Percentiles rank a stretch among this genome's conserved stretches.
These are phyloP conservation scores for Cavia aperea DNA, from an alignment of 2,113 vertebrate genomes.

Conservation along the genomic window DNA sequence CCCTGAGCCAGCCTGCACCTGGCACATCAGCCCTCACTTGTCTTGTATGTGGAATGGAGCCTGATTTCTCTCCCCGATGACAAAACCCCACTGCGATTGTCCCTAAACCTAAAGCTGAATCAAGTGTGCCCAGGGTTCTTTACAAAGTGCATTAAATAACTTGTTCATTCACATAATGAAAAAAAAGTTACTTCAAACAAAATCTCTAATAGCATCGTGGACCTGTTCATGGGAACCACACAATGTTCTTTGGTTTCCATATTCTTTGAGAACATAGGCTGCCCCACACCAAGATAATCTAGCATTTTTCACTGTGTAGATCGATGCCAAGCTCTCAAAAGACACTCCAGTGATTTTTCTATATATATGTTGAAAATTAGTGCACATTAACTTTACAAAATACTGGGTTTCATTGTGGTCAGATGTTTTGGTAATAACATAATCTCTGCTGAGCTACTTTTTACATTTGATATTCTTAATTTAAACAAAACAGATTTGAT, in stretches of 20 bases:
- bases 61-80: too few relatives aligned
- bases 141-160: background rate
- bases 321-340: background rate
- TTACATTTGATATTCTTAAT: background rate
- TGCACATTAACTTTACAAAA: background rate
- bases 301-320: background rate
- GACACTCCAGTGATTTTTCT: background rate
- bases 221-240: background rate
- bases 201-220: background rate
- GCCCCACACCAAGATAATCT: background rate
- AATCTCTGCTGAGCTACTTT: slow-evolving; percentile 16
- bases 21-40: background rate
- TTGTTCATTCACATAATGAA: background rate
- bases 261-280: background rate
- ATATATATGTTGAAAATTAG: background rate
- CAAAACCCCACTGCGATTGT: background rate
- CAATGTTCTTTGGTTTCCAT: background rate
- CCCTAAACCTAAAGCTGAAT: background rate
- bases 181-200: slow-evolving; percentile 12
- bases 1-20: background rate
- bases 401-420: background rate
- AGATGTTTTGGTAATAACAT: background rate
- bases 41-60: background rate
- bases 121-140: background rate
- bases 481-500: background rate